Evolutionary conservation across 2,113 vertebrate species (phyloP).

Genomic region (Mobula birostris): DNA sequence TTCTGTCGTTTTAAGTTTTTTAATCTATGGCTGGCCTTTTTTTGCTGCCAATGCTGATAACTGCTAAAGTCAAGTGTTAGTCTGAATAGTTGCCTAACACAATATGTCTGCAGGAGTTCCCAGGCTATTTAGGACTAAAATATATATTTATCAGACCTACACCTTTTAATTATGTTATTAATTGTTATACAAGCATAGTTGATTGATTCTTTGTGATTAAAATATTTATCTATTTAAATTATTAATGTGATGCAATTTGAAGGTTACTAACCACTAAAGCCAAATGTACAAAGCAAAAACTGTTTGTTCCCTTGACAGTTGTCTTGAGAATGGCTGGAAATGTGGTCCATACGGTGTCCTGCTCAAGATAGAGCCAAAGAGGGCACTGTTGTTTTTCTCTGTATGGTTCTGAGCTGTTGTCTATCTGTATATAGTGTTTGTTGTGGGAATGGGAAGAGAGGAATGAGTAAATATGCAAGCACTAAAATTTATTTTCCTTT

Average conservation of each 20-base stretch:
- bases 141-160: neutral
- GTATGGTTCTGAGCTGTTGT: slow-evolving; percentile 8
- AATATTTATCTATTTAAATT: neutral
- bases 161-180: neutral
- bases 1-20: neutral
- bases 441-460: neutral
- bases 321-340: neutral
- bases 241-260: slow-evolving; percentile 10
- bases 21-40: no score
- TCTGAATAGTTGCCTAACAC: neutral
- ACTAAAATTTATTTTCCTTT: no score
- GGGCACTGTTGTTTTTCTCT: neutral
- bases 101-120: neutral
- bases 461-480: neutral
- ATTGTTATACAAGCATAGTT: neutral
- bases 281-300: neutral
- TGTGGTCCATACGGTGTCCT: neutral
- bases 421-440: neutral
- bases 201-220: neutral
- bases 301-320: neutral
- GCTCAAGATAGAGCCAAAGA: slow-evolving; percentile 17
- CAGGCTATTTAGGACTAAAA: neutral
- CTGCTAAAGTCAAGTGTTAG: neutral
- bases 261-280: neutral
- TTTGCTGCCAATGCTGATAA: slow-evolving; percentile 1